Evolutionary conservation across 2,113 vertebrate species (phyloP).

Genomic region (Raphicerus campestris): DNA sequence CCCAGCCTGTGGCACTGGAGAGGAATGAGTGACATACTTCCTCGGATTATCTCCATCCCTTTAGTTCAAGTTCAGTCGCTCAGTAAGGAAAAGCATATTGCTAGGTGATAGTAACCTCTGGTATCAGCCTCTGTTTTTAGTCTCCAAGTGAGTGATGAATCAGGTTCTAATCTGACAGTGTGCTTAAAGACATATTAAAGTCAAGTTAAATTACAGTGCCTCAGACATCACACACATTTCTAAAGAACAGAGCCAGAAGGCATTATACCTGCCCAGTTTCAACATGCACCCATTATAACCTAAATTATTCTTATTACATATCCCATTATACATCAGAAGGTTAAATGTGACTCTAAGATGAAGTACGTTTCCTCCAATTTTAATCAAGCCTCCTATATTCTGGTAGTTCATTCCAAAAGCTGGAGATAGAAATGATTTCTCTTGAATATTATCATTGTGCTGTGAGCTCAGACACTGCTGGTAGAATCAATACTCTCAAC

Average conservation of each 20-base stretch:
- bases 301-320: neutral
- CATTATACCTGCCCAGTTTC: constrained; percentile 20
- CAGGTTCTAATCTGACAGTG: constrained; percentile 34
- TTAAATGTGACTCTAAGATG: neutral
- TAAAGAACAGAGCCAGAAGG: constrained; percentile 30
- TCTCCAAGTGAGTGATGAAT: constrained; percentile 40
- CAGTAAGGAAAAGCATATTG: neutral
- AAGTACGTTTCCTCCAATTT: constrained; percentile 12
- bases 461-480: neutral
- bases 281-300: neutral
- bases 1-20: neutral
- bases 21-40: neutral
- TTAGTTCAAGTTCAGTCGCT: neutral
- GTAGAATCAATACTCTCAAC: neutral
- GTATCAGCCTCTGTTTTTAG: constrained; percentile 44
- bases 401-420: neutral
- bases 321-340: neutral
- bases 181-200: constrained; percentile 44
- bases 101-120: constrained; percentile 40
- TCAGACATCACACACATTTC: neutral
- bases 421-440: constrained; percentile 1
- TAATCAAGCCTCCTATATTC: neutral
- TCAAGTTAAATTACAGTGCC: constrained; percentile 43
- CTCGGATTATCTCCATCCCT: neutral
- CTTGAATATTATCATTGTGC: neutral